Percentiles rank a stretch among this genome's conserved stretches.
These are phyloP conservation scores for Anthophora plumipes DNA, from an alignment of 2,888 invertebrate species.

Conservation along the genomic window DNA sequence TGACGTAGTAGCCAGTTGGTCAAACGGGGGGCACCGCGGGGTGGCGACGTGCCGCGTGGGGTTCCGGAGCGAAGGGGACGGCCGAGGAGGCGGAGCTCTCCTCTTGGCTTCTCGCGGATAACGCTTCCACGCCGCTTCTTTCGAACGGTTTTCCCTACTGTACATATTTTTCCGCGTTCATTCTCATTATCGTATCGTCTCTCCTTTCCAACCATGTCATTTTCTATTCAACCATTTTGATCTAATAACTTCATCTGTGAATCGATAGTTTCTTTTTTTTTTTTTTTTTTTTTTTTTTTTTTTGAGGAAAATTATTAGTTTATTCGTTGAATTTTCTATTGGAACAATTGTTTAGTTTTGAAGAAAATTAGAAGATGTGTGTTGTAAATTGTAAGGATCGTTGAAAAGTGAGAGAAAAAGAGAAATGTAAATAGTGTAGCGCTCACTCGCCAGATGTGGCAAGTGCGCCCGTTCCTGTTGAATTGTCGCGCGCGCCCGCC, in stretches of 20 bases:
- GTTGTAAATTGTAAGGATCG: no score
- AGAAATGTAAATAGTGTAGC: constrained; percentile 68
- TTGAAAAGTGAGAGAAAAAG: constrained; percentile 24
- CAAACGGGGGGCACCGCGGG: constrained; percentile 74
- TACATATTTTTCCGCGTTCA: constrained; percentile 31
- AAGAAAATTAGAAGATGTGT: no score
- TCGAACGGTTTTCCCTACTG: constrained; percentile 19
- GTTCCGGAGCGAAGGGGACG: constrained; percentile 84
- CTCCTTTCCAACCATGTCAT: no score
- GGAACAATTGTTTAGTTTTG: no score
- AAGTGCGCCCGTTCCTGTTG: constrained; percentile 80
- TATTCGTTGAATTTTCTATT: no score
- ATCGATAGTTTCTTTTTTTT: no score
- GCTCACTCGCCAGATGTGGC: constrained; percentile 82
- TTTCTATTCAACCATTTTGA: no score
- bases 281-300: no score
- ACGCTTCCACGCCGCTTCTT: constrained; percentile 36
- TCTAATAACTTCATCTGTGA: no score
- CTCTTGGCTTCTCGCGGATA: constrained; percentile 66
- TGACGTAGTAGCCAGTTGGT: constrained; percentile 79
- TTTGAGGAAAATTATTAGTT: no score
- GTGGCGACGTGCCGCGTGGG: constrained; percentile 76
- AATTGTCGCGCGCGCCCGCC: constrained; percentile 84
- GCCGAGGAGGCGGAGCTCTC: constrained; percentile 83
- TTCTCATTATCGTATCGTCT: neutral